Conservation (phyloP, 2,797 vertebrate species). For the Hyperoplus lanceolatus region DNA sequence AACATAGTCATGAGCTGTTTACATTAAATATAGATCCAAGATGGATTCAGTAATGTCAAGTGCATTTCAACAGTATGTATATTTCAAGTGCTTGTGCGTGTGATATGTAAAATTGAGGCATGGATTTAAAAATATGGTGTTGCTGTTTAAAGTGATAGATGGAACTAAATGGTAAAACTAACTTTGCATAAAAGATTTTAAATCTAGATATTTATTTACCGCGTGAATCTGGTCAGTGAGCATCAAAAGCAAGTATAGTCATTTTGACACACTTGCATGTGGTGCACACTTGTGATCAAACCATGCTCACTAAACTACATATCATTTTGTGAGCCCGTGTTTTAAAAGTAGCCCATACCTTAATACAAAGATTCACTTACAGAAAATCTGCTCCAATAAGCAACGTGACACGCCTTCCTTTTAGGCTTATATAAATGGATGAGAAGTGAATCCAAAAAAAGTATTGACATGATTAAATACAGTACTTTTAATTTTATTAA, state of each 20-base stretch:
- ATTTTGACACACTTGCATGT: background rate
- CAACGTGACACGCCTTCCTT: background rate
- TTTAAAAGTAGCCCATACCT: background rate
- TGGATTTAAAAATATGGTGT: background rate
- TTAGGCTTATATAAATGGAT: background rate
- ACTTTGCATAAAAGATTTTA: background rate
- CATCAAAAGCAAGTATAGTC: background rate
- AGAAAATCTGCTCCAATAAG: background rate
- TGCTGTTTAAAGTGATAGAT: background rate
- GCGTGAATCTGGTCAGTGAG: background rate
- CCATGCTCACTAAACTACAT: background rate
- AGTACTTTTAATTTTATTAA: background rate
- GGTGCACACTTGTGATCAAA: background rate
- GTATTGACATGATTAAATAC: background rate
- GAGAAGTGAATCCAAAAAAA: background rate
- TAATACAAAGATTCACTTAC: background rate
- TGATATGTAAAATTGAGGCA: background rate
- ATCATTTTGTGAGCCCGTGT: conserved; percentile 3
- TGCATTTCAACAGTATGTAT: conserved; percentile 13
- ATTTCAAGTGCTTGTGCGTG: conserved; percentile 12
- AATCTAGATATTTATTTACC: background rate
- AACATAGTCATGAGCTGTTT: conserved; percentile 15
- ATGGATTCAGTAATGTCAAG: conserved; percentile 16
- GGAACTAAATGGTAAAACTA: background rate
- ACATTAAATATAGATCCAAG: conserved; percentile 47